phyloP scores from a whole-genome alignment of 2,113 vertebrate species.

The Sebastes fasciatus region DNA sequence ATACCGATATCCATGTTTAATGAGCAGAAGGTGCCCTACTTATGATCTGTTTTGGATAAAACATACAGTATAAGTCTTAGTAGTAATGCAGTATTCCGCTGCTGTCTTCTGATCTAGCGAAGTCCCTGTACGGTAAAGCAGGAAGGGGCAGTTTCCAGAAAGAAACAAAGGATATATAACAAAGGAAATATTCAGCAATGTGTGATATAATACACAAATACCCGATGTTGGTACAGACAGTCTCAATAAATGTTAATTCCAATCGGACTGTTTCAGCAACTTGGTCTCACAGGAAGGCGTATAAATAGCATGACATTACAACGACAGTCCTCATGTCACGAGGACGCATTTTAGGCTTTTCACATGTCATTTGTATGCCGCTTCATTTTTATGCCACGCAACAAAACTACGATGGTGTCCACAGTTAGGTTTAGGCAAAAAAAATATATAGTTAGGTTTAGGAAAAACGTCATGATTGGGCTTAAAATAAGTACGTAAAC shows the following conservation, averaged over 20 bases:
- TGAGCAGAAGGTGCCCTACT: slow-evolving; percentile 1
- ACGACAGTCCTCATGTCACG: no score
- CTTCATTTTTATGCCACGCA: no score
- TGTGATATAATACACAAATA: slow-evolving; percentile 36
- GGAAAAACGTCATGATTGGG: no score
- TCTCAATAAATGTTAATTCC: slow-evolving; percentile 40
- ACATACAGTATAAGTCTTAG: background rate
- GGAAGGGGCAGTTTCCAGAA: background rate
- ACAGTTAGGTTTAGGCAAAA: no score
- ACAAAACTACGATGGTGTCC: no score
- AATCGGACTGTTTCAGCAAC: background rate
- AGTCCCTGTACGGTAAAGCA: slow-evolving; percentile 20
- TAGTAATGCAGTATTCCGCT: no score
- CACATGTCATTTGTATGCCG: no score
- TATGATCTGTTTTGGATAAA: slow-evolving; percentile 30
- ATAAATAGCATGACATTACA: no score
- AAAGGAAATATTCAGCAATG: slow-evolving; percentile 5
- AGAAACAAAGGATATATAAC: background rate
- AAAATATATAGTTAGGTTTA: no score
- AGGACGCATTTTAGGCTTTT: no score
- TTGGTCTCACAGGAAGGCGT: no score
- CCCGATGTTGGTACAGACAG: slow-evolving; percentile 24
- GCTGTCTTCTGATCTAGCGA: slow-evolving; percentile 9
- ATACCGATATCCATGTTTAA: slow-evolving; percentile 29
- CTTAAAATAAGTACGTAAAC: no score